phyloP scores from a whole-genome alignment of 2,797 vertebrate species.

The Hemitrygon akajei region DNA sequence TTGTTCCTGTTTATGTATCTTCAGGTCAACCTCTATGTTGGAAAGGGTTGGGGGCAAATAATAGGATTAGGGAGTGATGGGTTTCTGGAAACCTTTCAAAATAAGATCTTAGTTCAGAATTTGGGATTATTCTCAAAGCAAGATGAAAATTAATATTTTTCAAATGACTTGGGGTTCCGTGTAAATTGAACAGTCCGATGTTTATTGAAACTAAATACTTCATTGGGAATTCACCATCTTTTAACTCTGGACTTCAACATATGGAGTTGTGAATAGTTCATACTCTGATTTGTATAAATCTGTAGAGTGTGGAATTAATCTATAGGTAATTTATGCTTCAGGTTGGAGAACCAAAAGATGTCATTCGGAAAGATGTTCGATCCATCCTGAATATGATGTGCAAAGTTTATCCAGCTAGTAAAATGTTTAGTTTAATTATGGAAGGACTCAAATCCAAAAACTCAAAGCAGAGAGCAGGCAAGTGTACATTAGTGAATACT shows the following conservation, averaged over 20 bases:
- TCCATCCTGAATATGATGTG: conserved; percentile 84
- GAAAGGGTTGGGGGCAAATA: neutral
- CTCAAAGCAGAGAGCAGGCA: conserved; percentile 92
- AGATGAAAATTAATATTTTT: too few species aligned
- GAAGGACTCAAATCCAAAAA: conserved; percentile 97
- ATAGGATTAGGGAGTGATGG: neutral
- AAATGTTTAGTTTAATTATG: conserved; percentile 93
- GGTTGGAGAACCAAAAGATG: conserved; percentile 95
- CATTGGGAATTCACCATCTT: neutral
- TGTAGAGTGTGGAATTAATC: neutral
- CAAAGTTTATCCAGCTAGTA: conserved; percentile 90
- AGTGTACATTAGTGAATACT: neutral
- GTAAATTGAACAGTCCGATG: neutral
- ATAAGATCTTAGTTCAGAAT: neutral
- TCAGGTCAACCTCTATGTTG: neutral
- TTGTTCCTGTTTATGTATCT: neutral
- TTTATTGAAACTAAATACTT: neutral
- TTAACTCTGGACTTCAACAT: neutral
- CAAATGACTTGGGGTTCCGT: neutral
- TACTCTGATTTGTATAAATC: neutral
- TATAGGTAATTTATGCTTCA: conserved; percentile 44
- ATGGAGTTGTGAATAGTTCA: neutral
- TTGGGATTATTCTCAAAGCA: neutral
- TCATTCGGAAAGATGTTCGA: conserved; percentile 89
- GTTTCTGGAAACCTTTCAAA: neutral